phyloP scores from a whole-genome alignment of 92 coral and sea anemone species.

The Bergia puertoricense region DNA sequence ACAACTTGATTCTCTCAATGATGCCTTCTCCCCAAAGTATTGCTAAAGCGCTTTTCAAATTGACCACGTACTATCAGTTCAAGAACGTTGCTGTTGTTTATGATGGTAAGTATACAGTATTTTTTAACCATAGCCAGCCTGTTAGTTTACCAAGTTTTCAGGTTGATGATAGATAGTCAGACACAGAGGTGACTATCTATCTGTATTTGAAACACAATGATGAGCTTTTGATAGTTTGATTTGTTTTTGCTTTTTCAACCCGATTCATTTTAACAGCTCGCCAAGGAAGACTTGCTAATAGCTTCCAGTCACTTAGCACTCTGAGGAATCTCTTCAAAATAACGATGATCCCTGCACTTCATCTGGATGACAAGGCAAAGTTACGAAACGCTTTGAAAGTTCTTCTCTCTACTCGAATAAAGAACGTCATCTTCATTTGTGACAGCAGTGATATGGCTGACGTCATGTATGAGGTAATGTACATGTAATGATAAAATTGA shows the following conservation, averaged over 20 bases:
- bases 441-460: constrained; percentile 67
- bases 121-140: too few relatives aligned
- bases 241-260: too few relatives aligned
- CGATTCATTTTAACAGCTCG: constrained; percentile 39
- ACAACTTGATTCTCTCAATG: constrained; percentile 54
- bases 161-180: too few relatives aligned
- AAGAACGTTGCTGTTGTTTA: constrained; percentile 72
- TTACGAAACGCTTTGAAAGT: constrained; percentile 46
- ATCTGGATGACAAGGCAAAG: constrained; percentile 50
- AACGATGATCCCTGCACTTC: constrained; percentile 84
- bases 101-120: constrained; percentile 61
- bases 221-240: too few relatives aligned
- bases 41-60: constrained; percentile 61
- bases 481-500: too few relatives aligned
- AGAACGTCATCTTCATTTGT: constrained; percentile 78
- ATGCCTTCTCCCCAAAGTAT: constrained; percentile 62
- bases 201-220: too few relatives aligned
- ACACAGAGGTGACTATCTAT: too few relatives aligned
- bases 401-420: constrained; percentile 69
- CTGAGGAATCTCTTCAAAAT: constrained; percentile 52
- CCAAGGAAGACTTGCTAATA: constrained; percentile 57
- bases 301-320: constrained; percentile 59
- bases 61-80: constrained; percentile 57
- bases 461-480: constrained; percentile 78
- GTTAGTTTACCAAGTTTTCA: too few relatives aligned